Evolutionary conservation across 2,797 vertebrate species (phyloP), one percentile per base, ranked within the genome.

Genomic region (Bovichtus variegatus): DNA sequence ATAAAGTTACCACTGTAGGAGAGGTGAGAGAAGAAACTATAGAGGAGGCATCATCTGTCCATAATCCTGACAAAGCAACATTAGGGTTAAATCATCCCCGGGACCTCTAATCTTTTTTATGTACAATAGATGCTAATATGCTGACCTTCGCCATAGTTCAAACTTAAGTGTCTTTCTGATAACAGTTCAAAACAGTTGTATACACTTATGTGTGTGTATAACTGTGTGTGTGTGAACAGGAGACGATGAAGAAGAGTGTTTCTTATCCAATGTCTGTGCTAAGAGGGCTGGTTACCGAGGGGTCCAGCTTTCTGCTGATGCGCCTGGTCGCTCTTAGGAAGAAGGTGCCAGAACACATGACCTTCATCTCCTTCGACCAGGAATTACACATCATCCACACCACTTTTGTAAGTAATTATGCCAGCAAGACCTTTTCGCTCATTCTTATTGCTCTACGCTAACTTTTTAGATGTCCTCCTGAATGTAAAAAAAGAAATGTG

Each of bases 291-390:
- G 50, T 99, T 74, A 96, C 94, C 0, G 97, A 97, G 69, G 96
- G 96, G 0, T 96, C 97, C 80, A 95, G 92, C 87, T 83, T 99
- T 40, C 89, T 99, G 69, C 80, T 99, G 80, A 92, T 97, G 90
- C 95, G 98, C 41, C 87, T 98, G 71, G 85, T 99, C 50, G 95
- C 95, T 4, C 83, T 88, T 44, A 93, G 83, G 68, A 93, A 50
- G 66, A 87, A 49, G 0, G 84, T 96, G 54, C 95, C 96, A 38
- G 84, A 91, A 0, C n/a, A 91, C 10, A 93, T 97, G 83, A 27
- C 54, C 40, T 98, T 98, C 81, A 91, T 97, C 1, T 84, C 96
- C 63, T 89, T 97, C 1, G 91, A 97, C 84, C 75, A 68, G 0
- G 92, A 95, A 19, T 90, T 92, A 6, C 83, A 87, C 46, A 86